phyloP scores from a whole-genome alignment of 2,797 vertebrate genomes.

The Heterohyrax brucei region DNA sequence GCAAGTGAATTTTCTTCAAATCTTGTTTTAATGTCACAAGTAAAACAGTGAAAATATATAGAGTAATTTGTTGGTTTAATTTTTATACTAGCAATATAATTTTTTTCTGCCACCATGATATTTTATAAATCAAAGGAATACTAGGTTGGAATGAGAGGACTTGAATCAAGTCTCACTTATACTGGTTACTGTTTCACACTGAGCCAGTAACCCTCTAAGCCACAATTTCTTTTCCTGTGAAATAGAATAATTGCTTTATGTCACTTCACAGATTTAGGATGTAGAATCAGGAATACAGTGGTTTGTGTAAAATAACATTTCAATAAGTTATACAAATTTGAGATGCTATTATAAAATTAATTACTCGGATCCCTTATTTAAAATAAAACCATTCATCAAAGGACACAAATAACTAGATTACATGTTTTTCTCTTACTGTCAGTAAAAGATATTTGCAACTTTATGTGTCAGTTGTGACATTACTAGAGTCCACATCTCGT shows the following conservation, averaged over 20 bases:
- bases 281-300: background rate
- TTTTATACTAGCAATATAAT: conserved; percentile 14
- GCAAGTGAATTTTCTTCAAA: background rate
- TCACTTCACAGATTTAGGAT: background rate
- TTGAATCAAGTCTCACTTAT: background rate
- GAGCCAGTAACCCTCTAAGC: background rate
- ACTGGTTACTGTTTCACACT: background rate
- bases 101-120: background rate
- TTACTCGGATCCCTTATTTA: background rate
- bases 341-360: background rate
- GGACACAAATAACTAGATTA: background rate
- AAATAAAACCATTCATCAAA: too few species aligned
- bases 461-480: background rate
- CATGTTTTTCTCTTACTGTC: conserved; percentile 1
- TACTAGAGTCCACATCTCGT: background rate
- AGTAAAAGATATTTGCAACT: background rate
- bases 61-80: conserved; percentile 41
- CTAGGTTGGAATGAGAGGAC: background rate
- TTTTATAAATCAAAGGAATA: conserved; percentile 32
- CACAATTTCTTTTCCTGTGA: background rate
- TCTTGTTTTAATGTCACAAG: conserved; percentile 55
- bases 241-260: background rate
- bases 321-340: background rate
- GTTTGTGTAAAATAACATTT: background rate
- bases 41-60: background rate